phyloP scores from a whole-genome alignment of 2,888 invertebrate genomes.

The Macroteleia sp. region DNA sequence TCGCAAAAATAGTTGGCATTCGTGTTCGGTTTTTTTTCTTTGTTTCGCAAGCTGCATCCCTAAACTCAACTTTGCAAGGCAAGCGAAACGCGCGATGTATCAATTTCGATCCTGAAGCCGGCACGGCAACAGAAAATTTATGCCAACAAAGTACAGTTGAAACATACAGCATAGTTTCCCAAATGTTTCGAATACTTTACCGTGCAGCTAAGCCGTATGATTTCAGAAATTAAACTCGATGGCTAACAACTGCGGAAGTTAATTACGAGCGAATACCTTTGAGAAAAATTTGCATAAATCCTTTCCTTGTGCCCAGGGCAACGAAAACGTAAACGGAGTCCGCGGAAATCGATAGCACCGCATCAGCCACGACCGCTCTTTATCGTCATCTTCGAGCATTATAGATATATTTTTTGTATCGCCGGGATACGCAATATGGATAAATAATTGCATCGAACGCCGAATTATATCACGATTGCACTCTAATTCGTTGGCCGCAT shows the following conservation, averaged over 20 bases:
- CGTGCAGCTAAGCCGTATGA: conserved; percentile 32
- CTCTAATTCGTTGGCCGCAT: conserved; percentile 23
- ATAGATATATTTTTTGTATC: not conserved
- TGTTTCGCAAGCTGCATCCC: conserved; percentile 4
- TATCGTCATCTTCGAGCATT: no score
- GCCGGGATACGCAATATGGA: not conserved
- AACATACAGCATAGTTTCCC: conserved; percentile 39
- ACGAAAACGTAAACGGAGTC: not conserved
- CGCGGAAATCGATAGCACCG: not conserved
- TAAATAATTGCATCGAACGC: conserved; percentile 35
- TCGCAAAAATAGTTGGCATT: not conserved
- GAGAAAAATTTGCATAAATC: conserved; percentile 47
- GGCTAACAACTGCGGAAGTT: conserved; percentile 44
- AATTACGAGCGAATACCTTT: conserved; percentile 42
- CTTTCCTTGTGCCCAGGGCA: not conserved
- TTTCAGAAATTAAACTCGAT: conserved; percentile 40
- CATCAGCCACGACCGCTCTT: not conserved
- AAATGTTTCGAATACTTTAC: conserved; percentile 49
- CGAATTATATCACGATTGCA: conserved; percentile 34
- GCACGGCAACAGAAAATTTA: conserved; percentile 32
- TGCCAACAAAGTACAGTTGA: conserved; percentile 41
- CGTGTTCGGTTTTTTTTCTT: no score
- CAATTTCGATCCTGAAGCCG: conserved; percentile 29
- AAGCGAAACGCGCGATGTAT: conserved; percentile 28
- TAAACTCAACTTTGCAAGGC: not conserved